A percentile compares a stretch with the other conserved stretches of the same genome.
phyloP scores from a whole-genome alignment of 2,113 vertebrate species.

The Hippocampus guttulatus region DNA sequence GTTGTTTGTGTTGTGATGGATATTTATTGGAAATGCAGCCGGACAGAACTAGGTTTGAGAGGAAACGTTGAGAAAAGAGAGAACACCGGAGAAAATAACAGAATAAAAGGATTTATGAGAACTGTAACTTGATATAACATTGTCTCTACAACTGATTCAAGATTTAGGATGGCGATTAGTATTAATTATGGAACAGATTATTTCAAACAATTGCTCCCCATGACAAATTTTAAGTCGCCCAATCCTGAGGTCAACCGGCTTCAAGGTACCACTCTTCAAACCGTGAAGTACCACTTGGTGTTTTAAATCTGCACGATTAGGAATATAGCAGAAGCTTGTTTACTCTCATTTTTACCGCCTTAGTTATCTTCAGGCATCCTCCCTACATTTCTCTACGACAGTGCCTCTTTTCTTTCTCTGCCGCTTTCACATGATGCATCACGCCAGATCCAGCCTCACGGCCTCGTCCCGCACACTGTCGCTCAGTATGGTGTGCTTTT shows the following conservation, averaged over 20 bases:
- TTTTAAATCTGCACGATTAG: neutral
- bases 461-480: slow-evolving; percentile 12
- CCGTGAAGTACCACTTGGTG: neutral
- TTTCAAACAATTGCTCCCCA: no score
- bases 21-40: neutral
- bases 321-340: neutral
- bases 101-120: neutral
- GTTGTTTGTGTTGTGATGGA: neutral
- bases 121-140: neutral
- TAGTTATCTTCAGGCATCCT: neutral
- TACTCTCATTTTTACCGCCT: neutral
- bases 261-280: neutral
- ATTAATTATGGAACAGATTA: no score
- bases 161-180: neutral
- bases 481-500: slow-evolving; percentile 29
- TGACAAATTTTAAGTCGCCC: no score
- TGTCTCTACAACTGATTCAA: neutral
- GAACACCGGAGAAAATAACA: neutral
- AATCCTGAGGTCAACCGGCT: neutral
- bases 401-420: slow-evolving; percentile 2
- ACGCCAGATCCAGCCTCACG: slow-evolving; percentile 2
- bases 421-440: slow-evolving; percentile 32
- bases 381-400: slow-evolving; percentile 1
- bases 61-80: neutral
- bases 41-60: neutral